Base-by-base conservation (phyloP, 2,797 vertebrate genomes). In the Oryzias dopingdopingensis region DNA sequence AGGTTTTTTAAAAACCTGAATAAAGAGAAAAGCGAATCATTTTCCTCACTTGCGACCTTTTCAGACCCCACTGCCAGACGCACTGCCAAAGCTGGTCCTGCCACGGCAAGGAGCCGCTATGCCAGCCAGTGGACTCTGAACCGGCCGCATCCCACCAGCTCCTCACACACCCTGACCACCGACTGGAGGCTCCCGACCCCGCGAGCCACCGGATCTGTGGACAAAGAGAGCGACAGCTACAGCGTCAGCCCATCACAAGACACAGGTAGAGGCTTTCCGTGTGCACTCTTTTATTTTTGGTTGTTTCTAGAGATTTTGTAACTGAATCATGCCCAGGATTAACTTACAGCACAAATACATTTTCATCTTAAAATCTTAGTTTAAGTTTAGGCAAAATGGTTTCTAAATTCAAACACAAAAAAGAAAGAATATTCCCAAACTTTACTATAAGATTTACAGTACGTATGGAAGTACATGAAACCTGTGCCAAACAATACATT, bases 91-190 rank as follows among this genome's bases (percentile, higher is more conserved):
- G 93, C 95, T 0, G 96, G 95, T 51, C 96, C 97, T 51, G 93
- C 96, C 0, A 92, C 96, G 0, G 91, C 95, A 1, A 92, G 97
- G 61, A 98, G 94, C 86, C 94, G 96, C 71, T 99, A 99, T 0
- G 96, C 97, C 77, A 99, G 97, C 86, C 97, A 99, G 85, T 99
- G 97, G 97, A 99, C 97, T n/a, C 93, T 99, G 68, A 98, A 98
- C 89, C 91, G 96, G 65, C 96, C 96, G 0, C 96, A 98, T 76
- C 96, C 96, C 58, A 96, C 95, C 77, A 95, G 96, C 87, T 97
- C 96, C 65, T 94, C 97, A 6, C 97, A 98, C 84, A 98, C 97
- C 2, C 93, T 99, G 74, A 96, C 95, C 82, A 98, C 96, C 0
- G 97, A 99, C 88, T 99, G 97, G 96, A 94, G 97, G 82, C 92